A percentile compares a stretch with the other conserved stretches of the same genome.
Evolutionary conservation across 2,797 vertebrate genomes (phyloP).

Genomic region (Cyprinodon diabolis): DNA sequence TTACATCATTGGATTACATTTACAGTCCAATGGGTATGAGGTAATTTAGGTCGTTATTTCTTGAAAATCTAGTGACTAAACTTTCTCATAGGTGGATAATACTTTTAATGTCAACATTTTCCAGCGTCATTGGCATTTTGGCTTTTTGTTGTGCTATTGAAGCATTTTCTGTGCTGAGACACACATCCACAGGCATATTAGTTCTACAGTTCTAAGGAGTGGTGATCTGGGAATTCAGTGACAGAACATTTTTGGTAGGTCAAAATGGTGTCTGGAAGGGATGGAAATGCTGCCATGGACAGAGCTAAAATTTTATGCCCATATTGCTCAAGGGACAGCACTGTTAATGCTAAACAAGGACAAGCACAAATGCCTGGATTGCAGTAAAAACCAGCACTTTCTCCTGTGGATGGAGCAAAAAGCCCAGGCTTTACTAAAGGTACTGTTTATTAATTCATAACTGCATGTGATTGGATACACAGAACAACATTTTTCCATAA

Average conservation of each 20-base stretch:
- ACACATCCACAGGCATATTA: conserved; percentile 31
- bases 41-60: no score
- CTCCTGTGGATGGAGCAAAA: conserved; percentile 65
- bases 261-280: conserved; percentile 33
- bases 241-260: conserved; percentile 51
- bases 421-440: conserved; percentile 66
- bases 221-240: conserved; percentile 54
- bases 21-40: no score
- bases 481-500: conserved; percentile 30
- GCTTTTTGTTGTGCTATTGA: conserved; percentile 38
- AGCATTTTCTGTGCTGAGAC: conserved; percentile 28
- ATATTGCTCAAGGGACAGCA: conserved; percentile 39
- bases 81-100: neutral
- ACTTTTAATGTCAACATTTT: conserved; percentile 13
- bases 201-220: conserved; percentile 29
- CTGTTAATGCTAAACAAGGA: conserved; percentile 72
- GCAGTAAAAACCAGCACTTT: conserved; percentile 50
- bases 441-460: conserved; percentile 78
- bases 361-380: conserved; percentile 55
- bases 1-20: neutral
- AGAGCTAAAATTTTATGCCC: conserved; percentile 37
- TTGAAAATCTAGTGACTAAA: no score
- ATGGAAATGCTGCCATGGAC: conserved; percentile 41
- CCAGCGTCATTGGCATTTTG: conserved; percentile 24
- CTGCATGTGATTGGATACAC: conserved; percentile 63